Evolutionary conservation across 2,797 vertebrate genomes (phyloP).

Genomic region (Manis javanica): DNA sequence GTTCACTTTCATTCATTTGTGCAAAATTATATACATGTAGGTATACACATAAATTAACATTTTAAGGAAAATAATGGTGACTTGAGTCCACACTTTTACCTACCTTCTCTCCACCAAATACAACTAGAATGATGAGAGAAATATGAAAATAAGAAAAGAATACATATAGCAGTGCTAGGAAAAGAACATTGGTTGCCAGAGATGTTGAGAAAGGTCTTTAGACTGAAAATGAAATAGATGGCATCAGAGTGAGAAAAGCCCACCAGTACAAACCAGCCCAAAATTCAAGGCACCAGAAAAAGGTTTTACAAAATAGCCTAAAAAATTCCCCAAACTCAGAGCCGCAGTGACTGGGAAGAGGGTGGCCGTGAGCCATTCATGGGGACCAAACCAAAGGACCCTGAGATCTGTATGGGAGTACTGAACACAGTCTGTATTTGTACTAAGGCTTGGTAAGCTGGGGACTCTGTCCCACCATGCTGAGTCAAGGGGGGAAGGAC

Average conservation of each 20-base stretch:
- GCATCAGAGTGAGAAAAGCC: background rate
- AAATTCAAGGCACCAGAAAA: background rate
- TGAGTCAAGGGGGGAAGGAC: background rate
- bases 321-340: background rate
- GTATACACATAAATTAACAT: background rate
- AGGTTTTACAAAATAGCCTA: background rate
- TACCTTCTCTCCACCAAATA: background rate
- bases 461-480: background rate
- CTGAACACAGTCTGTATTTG: too few relatives aligned
- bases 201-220: background rate
- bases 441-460: background rate
- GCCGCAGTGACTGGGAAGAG: background rate
- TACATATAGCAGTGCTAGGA: background rate
- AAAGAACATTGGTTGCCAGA: background rate
- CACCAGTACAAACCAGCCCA: background rate
- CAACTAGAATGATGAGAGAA: background rate
- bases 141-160: conserved; percentile 41
- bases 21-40: background rate
- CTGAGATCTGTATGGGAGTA: background rate
- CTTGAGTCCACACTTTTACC: background rate
- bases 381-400: background rate
- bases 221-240: background rate
- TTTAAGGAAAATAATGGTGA: background rate
- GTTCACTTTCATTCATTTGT: background rate
- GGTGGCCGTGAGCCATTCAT: background rate